Evolutionary conservation across 2,113 vertebrate species (phyloP).

Genomic region (Etheostoma spectabile): DNA sequence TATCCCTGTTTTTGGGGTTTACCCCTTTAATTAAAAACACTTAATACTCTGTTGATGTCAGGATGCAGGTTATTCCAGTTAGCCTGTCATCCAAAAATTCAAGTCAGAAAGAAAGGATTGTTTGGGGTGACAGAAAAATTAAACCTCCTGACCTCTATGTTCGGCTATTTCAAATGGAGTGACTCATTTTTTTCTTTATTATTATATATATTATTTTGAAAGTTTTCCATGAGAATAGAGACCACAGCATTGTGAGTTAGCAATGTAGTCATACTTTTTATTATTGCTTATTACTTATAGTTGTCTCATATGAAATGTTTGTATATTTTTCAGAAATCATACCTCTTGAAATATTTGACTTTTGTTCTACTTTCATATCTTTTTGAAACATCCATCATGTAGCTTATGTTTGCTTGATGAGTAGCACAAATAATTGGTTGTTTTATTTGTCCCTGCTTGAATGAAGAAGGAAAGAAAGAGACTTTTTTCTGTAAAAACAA

Average conservation of each 20-base stretch:
- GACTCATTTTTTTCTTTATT: constrained; percentile 62
- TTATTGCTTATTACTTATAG: constrained; percentile 52
- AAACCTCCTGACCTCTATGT: constrained; percentile 71
- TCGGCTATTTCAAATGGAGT: constrained; percentile 52
- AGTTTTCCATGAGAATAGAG: constrained; percentile 77
- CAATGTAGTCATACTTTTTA: constrained; percentile 73
- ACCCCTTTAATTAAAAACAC: constrained; percentile 70
- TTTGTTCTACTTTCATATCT: constrained; percentile 69
- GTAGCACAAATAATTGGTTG: constrained; percentile 70
- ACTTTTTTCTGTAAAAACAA: constrained; percentile 55
- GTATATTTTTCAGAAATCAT: constrained; percentile 73
- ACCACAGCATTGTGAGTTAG: constrained; percentile 84
- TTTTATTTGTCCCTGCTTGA: constrained; percentile 74
- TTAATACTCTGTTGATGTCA: constrained; percentile 76
- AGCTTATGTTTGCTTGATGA: constrained; percentile 66
- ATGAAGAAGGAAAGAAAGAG: constrained; percentile 49
- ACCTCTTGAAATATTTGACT: constrained; percentile 75
- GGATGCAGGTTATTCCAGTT: constrained; percentile 61
- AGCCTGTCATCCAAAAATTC: constrained; percentile 51
- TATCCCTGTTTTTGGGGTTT: constrained; percentile 44
- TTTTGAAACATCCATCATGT: constrained; percentile 70
- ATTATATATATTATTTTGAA: constrained; percentile 70
- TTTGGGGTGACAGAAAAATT: constrained; percentile 47
- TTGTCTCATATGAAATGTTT: constrained; percentile 63
- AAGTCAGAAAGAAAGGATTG: constrained; percentile 35